Base-by-base conservation (phyloP, 2,888 invertebrate species). In the Epirrhoe tristata region DNA sequence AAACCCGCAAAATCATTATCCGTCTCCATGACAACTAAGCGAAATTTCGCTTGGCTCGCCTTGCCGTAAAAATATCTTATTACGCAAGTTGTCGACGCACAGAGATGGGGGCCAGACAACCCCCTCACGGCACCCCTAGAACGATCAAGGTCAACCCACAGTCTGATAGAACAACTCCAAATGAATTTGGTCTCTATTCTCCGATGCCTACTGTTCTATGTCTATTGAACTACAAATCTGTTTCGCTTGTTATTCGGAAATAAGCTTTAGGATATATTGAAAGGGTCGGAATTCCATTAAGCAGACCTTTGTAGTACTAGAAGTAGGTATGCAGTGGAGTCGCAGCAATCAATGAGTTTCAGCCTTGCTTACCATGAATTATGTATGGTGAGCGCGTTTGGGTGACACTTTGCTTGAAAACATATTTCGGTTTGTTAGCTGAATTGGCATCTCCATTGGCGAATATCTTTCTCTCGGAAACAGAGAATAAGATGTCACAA, bases 11-110 rank as follows among this genome's bases (percentile, higher is more conserved):
- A 76, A 78, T 76, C 76, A 75, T 75, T 76, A 74, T 68, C 51
- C 71, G 81, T 82, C 74, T 52, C 78, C 72, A 79, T 79, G 79
- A 72, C 79, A 69, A 81, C 80, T 74, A 67, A 76, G 77, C 81
- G 72, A 77, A 81, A 77, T 77, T 79, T 79, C 74, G 75, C 74
- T 70, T 73, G 73, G 70, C 69, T 72, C 72, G 77, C 75, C 71
- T 74, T 56, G 72, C 74, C 80, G 82, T 88, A 87, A 88, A 90
- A 89, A 89, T 89, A 89, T 87, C 86, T 73, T 87, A 87, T 89
- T 90, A 90, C 90, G 88, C 84, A 89, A 88, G 81, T 81, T 81
- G 81, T 77, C 87, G 82, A 84, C 88, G 85, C 89, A 84, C 81
- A 71, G 69, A 74, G 79, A 77, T 77, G 77, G 75, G 80, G 82